Evolutionary conservation across 2,113 vertebrate genomes (phyloP).

Genomic region (Toxostoma redivivum): DNA sequence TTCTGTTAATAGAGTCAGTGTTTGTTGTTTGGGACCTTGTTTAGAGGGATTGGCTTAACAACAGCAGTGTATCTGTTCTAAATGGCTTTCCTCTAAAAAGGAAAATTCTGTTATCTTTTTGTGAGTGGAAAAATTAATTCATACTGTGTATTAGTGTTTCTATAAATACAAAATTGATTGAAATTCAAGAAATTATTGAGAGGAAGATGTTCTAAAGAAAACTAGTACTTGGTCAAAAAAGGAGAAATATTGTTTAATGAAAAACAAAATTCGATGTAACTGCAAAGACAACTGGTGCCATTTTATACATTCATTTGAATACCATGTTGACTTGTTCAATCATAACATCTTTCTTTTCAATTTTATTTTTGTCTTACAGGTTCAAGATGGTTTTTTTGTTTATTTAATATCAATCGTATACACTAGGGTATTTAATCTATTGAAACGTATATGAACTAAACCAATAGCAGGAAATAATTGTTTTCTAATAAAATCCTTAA

Average conservation of each 20-base stretch:
- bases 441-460: neutral
- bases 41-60: neutral
- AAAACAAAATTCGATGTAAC: neutral
- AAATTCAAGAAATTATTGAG: neutral
- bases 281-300: neutral
- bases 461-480: neutral
- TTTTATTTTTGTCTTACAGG: neutral
- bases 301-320: neutral
- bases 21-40: neutral
- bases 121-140: neutral
- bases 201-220: neutral
- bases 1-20: neutral
- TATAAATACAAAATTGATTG: neutral
- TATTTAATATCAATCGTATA: neutral
- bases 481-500: neutral
- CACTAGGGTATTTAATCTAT: neutral
- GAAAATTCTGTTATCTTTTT: neutral
- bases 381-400: neutral
- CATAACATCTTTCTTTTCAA: neutral
- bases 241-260: neutral
- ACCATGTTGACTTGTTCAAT: neutral
- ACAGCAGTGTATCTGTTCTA: neutral
- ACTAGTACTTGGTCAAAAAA: neutral
- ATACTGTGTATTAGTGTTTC: neutral
- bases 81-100: neutral